These are phyloP conservation scores for Lepeophtheirus salmonis DNA, from an alignment of 1,140 invertebrate species.

Conservation along the genomic window DNA sequence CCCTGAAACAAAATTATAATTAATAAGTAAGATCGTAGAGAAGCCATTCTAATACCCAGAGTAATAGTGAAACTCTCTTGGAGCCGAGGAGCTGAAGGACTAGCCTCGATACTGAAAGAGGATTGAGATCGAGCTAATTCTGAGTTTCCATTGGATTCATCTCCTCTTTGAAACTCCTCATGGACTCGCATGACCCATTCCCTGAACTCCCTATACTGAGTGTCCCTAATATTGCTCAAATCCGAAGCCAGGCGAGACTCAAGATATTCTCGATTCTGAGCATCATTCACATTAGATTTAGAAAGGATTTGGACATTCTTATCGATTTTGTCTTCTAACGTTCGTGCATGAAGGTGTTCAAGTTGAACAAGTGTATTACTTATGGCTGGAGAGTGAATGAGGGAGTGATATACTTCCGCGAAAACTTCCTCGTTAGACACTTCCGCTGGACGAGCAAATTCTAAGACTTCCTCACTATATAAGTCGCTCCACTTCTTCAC, in stretches of 20 bases:
- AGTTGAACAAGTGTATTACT: slow-evolving; percentile 3
- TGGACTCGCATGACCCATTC: slow-evolving; percentile 5
- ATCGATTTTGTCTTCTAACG: not conserved
- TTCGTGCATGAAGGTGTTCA: slow-evolving; percentile 8
- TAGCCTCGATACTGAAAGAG: not conserved
- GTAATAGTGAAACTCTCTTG: slow-evolving; percentile 95
- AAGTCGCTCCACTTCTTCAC: slow-evolving; percentile 8
- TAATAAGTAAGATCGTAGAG: too few species aligned
- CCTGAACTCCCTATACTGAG: slow-evolving; percentile 3
- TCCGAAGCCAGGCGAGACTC: not conserved
- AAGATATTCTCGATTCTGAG: not conserved
- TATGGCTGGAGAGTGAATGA: slow-evolving; percentile 11
- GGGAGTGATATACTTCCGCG: slow-evolving; percentile 15
- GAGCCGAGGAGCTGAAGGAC: slow-evolving; percentile 6
- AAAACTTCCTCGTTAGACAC: slow-evolving; percentile 14
- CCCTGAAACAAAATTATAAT: too few species aligned
- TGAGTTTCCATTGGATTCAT: not conserved
- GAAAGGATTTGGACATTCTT: not conserved
- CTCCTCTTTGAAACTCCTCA: slow-evolving; percentile 2
- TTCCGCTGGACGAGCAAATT: slow-evolving; percentile 3
- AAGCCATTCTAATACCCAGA: slow-evolving; percentile 66
- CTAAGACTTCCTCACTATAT: slow-evolving; percentile 3
- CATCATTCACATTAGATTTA: not conserved
- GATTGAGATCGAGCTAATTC: not conserved
- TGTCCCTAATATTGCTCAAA: not conserved